Percentiles rank a stretch among this genome's conserved stretches.
Conservation (phyloP, 2,797 vertebrate species). For the Lindbergichthys nudifrons region DNA sequence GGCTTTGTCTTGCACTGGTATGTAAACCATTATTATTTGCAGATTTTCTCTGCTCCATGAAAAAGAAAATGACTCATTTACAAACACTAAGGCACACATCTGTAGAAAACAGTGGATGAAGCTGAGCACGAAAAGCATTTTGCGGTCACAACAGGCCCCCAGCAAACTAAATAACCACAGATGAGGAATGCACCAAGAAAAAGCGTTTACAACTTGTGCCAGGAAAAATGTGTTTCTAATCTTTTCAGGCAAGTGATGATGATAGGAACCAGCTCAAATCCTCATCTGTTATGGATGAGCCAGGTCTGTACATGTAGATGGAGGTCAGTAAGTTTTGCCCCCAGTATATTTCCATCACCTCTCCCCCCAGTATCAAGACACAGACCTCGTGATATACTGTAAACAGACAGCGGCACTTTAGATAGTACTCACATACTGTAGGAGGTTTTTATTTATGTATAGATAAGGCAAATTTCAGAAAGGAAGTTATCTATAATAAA, state of each 20-base stretch:
- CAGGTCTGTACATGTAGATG: constrained; percentile 58
- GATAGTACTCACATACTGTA: neutral
- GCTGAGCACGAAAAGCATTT: constrained; percentile 82
- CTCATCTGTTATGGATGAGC: constrained; percentile 78
- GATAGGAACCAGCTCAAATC: constrained; percentile 80
- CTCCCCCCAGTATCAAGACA: constrained; percentile 8
- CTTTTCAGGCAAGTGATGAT: constrained; percentile 81
- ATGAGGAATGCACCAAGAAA: constrained; percentile 86
- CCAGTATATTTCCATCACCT: constrained; percentile 71
- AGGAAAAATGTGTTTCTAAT: constrained; percentile 87
- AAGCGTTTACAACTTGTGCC: constrained; percentile 84
- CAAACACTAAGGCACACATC: constrained; percentile 77
- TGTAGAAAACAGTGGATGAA: constrained; percentile 76
- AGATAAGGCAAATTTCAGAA: neutral
- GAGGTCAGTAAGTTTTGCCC: constrained; percentile 64
- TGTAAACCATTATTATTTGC: constrained; percentile 85
- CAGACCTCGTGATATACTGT: constrained; percentile 25
- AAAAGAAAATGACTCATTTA: constrained; percentile 78
- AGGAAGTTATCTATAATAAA: neutral
- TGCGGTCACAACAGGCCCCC: constrained; percentile 86
- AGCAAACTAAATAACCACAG: constrained; percentile 87
- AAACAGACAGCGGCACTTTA: constrained; percentile 35
- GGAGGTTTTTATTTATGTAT: neutral
- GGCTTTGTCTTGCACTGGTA: constrained; percentile 74
- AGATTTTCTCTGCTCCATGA: constrained; percentile 78